Conservation (phyloP, 2,113 vertebrate genomes). For the Oxyruncus cristatus region DNA sequence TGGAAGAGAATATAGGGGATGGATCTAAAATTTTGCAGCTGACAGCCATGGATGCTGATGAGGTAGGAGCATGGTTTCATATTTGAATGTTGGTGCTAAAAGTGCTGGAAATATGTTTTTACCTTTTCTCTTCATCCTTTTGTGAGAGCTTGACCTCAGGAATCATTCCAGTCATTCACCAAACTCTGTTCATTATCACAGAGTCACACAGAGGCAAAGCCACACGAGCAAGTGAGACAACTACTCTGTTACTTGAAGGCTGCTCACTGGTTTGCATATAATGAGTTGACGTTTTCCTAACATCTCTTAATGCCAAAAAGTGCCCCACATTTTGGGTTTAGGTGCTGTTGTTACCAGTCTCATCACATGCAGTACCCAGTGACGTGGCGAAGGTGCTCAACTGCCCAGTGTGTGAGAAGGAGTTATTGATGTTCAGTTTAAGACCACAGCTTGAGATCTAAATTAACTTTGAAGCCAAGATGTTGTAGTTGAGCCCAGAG, state of each 20-base stretch:
- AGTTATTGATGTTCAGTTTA: background rate
- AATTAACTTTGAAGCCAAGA: background rate
- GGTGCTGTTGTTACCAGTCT: background rate
- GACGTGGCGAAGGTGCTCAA: background rate
- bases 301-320: background rate
- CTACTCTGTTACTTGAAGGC: background rate
- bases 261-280: background rate
- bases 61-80: constrained; percentile 77
- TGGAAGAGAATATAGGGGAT: constrained; percentile 94
- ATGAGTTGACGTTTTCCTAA: background rate
- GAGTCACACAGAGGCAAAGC: background rate
- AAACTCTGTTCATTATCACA: background rate
- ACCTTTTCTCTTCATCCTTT: background rate
- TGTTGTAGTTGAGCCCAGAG: background rate
- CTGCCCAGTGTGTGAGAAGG: background rate
- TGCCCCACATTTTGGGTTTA: background rate
- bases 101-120: background rate
- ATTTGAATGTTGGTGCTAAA: background rate
- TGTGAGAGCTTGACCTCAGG: background rate
- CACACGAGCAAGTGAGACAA: background rate
- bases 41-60: constrained; percentile 93
- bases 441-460: background rate
- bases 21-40: constrained; percentile 96
- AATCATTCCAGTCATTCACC: background rate
- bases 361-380: background rate